Evolutionary conservation across 2,888 invertebrate species (phyloP), one percentile per base, ranked within the genome.

Genomic region (Trissoscelio sp.): DNA sequence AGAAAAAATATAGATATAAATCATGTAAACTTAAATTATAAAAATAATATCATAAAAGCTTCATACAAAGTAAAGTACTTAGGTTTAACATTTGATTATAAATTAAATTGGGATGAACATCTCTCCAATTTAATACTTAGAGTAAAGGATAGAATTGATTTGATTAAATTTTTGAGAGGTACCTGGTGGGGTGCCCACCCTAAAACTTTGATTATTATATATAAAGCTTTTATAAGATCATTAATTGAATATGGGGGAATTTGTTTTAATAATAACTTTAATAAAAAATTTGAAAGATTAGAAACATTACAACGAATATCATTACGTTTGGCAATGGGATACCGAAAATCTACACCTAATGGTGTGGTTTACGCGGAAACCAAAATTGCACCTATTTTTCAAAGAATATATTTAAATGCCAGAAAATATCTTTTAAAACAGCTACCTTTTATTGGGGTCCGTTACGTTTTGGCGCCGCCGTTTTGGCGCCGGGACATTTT

Each of bases 111-210:
- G 22, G 31, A 0, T 4, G 1, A 0, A n/a, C 62, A 62, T 34
- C 12, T 6, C 1, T 64, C 18, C 1, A 2, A 31, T 11, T 18
- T 22, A 11, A 4, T 44, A 4, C 0, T n/a, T 2, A 74, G 53
- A 18, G 3, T 46, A 1, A 55, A 24, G 11, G 44, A 67, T 7
- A 67, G 58, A 31, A 11, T 53, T 2, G 39, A 81, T 51, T 39
- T 81, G 2, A 37, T 37, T 37, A 77, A 81, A 67, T 70, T 46
- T 44, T 51, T 81, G 14, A 34, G 77, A 31, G 55, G 55, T 11
- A 34, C 34, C 9, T 34, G 34, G 34, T 34, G 34, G 34, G 34
- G 34, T 14, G 55, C 60, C 6, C 77, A 81, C 53, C 81, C 72
- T 28, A 53, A 37, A 16, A 67, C 55, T 4, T 20, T 77, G 0